Percentiles rank a stretch among this genome's conserved stretches.
These are phyloP conservation scores for Cabera pusaria DNA, from an alignment of 2,888 invertebrate species.

Conservation along the genomic window DNA sequence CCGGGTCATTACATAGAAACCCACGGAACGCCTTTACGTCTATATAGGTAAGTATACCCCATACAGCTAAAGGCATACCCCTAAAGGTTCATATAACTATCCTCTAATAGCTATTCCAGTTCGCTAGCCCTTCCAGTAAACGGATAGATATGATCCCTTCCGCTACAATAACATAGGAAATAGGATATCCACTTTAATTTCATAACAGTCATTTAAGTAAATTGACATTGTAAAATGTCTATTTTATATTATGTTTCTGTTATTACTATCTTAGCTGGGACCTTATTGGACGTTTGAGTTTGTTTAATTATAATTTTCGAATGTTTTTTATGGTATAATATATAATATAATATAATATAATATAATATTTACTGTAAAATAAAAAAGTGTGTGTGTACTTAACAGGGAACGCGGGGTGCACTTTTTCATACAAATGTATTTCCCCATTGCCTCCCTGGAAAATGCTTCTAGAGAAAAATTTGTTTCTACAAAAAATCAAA, in stretches of 20 bases:
- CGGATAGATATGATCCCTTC: constrained; percentile 37
- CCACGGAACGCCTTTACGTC: constrained; percentile 3
- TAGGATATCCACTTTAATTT: constrained; percentile 30
- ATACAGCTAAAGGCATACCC: not conserved
- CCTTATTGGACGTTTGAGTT: no score
- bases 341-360: no score
- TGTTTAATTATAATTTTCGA: no score
- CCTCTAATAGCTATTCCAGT: constrained; percentile 22
- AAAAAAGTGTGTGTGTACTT: no score
- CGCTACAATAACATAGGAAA: constrained; percentile 35
- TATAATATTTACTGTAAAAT: no score
- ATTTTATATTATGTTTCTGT: constrained; percentile 16
- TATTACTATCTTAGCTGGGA: no score
- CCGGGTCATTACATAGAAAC: constrained; percentile 6
- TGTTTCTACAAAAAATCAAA: no score
- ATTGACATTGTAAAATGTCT: constrained; percentile 22
- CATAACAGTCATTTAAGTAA: constrained; percentile 25
- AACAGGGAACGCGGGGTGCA: no score
- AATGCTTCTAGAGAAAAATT: no score
- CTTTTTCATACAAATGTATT: no score
- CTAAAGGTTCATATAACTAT: constrained; percentile 9
- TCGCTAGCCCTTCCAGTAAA: constrained; percentile 25
- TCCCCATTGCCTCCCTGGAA: no score
- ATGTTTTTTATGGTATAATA: no score
- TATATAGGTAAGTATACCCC: constrained; percentile 2